A percentile compares a stretch with the other conserved stretches of the same genome.
phyloP scores from a whole-genome alignment of 2,113 vertebrate genomes.

The Sturnira hondurensis region DNA sequence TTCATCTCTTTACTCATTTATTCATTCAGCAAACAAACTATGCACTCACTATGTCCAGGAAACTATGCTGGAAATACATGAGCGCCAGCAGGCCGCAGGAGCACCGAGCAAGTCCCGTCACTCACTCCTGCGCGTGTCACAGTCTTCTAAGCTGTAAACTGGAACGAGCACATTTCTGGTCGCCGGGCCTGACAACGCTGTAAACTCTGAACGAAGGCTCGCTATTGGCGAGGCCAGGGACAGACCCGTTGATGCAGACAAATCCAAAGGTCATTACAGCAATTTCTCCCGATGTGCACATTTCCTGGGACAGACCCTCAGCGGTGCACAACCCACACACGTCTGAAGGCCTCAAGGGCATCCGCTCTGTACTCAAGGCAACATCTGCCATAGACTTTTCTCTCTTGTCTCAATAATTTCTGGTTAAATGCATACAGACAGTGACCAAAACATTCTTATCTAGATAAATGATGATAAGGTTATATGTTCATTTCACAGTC shows the following conservation, averaged over 20 bases:
- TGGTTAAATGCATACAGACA: not conserved
- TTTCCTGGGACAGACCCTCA: not conserved
- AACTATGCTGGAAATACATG: not conserved
- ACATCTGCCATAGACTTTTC: not conserved
- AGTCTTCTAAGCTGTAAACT: not conserved
- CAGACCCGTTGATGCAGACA: not conserved
- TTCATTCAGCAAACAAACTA: not conserved
- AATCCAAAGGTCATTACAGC: not conserved
- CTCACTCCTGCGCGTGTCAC: not conserved
- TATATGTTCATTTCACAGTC: not conserved
- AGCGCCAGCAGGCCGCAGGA: not conserved
- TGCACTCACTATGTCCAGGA: not conserved
- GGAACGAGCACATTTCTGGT: not conserved
- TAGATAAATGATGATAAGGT: not conserved
- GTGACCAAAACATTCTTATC: not conserved
- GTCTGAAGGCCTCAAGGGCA: not conserved
- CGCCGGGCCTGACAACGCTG: not conserved
- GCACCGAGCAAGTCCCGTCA: not conserved
- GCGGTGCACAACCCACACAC: not conserved
- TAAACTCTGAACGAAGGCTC: not conserved
- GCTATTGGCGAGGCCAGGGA: not conserved
- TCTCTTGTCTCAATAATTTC: not conserved
- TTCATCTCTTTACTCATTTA: not conserved
- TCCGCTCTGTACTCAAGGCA: not conserved
- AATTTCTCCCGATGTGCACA: not conserved